These are phyloP conservation scores for Hydrolagus affinis DNA, from an alignment of 2,113 vertebrate species.

Conservation along the genomic window DNA sequence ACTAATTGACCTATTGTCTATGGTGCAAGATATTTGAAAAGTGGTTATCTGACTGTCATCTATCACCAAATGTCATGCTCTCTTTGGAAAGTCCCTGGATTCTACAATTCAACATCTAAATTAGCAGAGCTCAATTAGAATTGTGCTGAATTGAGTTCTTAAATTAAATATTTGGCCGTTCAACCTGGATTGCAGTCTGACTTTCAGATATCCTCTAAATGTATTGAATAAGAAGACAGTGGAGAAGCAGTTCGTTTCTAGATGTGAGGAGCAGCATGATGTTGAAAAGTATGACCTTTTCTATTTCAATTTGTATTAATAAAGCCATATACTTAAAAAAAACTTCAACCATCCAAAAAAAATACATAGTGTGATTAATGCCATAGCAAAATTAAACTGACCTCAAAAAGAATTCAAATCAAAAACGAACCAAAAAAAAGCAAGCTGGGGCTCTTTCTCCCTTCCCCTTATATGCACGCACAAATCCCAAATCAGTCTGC, in stretches of 20 bases:
- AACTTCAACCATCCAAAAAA: slow-evolving; percentile 18
- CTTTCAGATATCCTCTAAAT: slow-evolving; percentile 27
- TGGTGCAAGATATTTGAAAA: slow-evolving; percentile 8
- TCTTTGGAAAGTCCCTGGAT: slow-evolving; percentile 16
- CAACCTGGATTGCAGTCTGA: background rate
- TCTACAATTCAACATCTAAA: slow-evolving; percentile 22
- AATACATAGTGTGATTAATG: background rate
- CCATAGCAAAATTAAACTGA: background rate
- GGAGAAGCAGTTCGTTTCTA: background rate
- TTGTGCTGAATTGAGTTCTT: background rate
- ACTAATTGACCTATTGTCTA: slow-evolving; percentile 18
- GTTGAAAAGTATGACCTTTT: slow-evolving; percentile 15
- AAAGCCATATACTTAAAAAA: slow-evolving; percentile 26
- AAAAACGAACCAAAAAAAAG: slow-evolving; percentile 8
- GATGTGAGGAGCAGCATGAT: background rate
- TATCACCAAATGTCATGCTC: slow-evolving; percentile 15
- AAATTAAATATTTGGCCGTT: slow-evolving; percentile 23
- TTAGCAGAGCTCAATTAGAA: slow-evolving; percentile 20
- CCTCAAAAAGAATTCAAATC: background rate
- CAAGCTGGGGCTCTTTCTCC: background rate
- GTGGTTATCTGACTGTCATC: slow-evolving; percentile 30
- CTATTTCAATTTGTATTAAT: slow-evolving; percentile 5
- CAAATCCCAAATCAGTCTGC: too few species aligned
- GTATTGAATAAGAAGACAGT: slow-evolving; percentile 8
- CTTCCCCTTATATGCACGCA: too few species aligned